phyloP scores from a whole-genome alignment of 2,797 vertebrate species.

The Oryzias dopingdopingensis region DNA sequence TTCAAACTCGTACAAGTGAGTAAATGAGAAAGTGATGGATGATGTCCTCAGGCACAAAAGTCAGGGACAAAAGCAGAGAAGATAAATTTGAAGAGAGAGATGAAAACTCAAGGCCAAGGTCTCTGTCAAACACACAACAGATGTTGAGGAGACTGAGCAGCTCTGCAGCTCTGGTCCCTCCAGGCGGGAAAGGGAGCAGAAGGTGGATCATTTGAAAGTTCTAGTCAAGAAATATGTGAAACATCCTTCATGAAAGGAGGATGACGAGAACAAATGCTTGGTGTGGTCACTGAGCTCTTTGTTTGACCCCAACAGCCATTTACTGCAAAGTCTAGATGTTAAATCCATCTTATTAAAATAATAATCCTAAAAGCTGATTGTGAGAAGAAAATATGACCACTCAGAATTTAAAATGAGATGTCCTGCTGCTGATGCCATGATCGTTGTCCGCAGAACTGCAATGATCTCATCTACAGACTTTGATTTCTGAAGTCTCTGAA shows the following conservation, averaged over 20 bases:
- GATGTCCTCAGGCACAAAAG: constrained; percentile 49
- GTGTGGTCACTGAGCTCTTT: neutral
- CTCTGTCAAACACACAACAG: constrained; percentile 19
- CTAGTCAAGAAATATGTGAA: constrained; percentile 31
- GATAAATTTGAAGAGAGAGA: constrained; percentile 37
- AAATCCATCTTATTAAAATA: no score
- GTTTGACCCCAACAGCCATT: neutral
- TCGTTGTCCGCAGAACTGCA: no score
- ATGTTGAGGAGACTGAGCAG: constrained; percentile 27
- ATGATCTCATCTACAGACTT: no score
- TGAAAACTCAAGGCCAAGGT: constrained; percentile 57
- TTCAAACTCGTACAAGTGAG: constrained; percentile 7
- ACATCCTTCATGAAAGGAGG: constrained; percentile 32
- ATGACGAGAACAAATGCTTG: constrained; percentile 8
- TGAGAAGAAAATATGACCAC: no score
- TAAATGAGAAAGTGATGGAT: constrained; percentile 32
- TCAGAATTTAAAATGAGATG: no score
- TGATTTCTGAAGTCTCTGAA: no score
- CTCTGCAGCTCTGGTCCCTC: constrained; percentile 24
- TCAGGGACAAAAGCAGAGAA: constrained; percentile 36
- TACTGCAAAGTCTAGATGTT: no score
- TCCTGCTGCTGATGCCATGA: no score
- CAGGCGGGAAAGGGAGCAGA: constrained; percentile 32
- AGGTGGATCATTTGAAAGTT: constrained; percentile 42
- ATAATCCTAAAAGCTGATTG: no score